Evolutionary conservation across 2,888 invertebrate genomes (phyloP), one percentile per base, ranked within the genome.

Genomic region (Ophion costatus): DNA sequence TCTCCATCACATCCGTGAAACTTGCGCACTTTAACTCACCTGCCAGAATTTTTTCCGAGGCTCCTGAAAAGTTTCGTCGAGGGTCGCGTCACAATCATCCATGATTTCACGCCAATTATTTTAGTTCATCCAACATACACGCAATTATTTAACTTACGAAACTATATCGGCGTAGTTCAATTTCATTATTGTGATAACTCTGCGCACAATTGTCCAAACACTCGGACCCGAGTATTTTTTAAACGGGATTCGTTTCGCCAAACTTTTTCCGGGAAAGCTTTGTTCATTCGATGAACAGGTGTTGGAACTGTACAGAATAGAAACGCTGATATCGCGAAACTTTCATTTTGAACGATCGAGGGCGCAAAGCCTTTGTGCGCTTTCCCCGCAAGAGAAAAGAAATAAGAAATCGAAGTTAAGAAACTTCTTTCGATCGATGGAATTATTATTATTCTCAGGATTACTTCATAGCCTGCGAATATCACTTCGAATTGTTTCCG

Each of bases 31-130:
- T 10, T 1, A 9, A 77, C 90, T 90, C 56, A 93, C 93, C 90
- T 92, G 89, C 93, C 93, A 93, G 81, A 93, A 93, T 70, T 90
- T 90, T 78, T 91, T 92, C 38, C 90, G 89, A 1, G 93, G 93
- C 84, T 92, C 93, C 78, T 91, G 92, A 71, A 93, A 92, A 24
- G 87, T 88, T 22, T 91, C 92, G 76, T 92, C 91, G 61, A 89
- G 89, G 17, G 91, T 89, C 22, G 89, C 85, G 77, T 90, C 90
- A 33, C 86, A 89, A 69, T 88, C 88, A 22, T 92, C 91, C 86
- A 91, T 90, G 89, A 89, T 91, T 88, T 89, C 33, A 61, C 29
- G 5, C 20, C 1, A 20, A 29, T 45, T 42, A 14, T 9, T 20
- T 9, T 22, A 61, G 59, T n/a, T 20, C 4, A 71, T 20, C 56